A percentile compares a stretch with the other conserved stretches of the same genome.
Evolutionary conservation across 1,140 invertebrate species (phyloP).

Genomic region (Fopius arisanus): DNA sequence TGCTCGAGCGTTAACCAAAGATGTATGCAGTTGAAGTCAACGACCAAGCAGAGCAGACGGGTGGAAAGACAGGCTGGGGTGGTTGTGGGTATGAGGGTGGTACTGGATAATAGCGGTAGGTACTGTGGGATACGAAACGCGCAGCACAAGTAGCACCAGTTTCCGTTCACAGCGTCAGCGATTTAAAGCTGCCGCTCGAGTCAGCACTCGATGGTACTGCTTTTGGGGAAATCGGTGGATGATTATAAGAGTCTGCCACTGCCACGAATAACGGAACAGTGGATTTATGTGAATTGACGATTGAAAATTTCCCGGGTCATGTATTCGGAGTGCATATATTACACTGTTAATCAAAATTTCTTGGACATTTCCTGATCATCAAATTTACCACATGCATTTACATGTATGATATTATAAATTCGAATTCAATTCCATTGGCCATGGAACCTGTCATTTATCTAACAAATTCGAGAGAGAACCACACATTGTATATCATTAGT

Average conservation of each 20-base stretch:
- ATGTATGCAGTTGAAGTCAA: constrained; percentile 6
- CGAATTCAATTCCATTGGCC: no score
- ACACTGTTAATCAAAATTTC: no score
- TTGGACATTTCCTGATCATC: no score
- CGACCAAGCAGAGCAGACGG: neutral
- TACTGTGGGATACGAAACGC: constrained; percentile 15
- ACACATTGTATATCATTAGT: no score
- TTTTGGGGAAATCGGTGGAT: constrained; percentile 20
- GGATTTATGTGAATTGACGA: constrained; percentile 11
- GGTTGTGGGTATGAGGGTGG: neutral
- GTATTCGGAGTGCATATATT: no score
- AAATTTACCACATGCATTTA: no score
- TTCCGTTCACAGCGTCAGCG: constrained; percentile 32
- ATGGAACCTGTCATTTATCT: no score
- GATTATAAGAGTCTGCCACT: constrained; percentile 25
- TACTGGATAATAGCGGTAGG: constrained; percentile 22
- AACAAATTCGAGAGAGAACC: no score
- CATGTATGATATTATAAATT: no score
- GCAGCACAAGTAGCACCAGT: constrained; percentile 16
- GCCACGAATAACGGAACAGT: constrained; percentile 6
- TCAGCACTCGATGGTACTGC: constrained; percentile 21
- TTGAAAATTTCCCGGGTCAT: neutral
- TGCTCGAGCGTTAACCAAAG: constrained; percentile 31
- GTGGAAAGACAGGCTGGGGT: neutral
- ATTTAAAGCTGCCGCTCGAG: constrained; percentile 26